phyloP scores from a whole-genome alignment of 2,113 vertebrate species.

The Pica pica region DNA sequence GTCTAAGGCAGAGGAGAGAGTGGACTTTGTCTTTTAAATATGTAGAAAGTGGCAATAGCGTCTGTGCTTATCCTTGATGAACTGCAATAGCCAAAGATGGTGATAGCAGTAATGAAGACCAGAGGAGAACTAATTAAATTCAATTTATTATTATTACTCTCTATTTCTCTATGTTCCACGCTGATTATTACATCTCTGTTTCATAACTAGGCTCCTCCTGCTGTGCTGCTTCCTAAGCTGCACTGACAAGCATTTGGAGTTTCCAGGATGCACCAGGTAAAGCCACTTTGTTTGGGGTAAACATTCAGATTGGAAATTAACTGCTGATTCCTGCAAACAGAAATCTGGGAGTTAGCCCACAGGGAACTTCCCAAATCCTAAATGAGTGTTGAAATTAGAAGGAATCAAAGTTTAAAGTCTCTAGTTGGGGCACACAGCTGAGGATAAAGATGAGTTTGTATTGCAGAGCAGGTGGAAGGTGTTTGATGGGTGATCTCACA shows the following conservation, averaged over 20 bases:
- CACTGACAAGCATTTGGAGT: neutral
- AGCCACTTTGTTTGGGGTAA: neutral
- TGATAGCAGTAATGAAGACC: neutral
- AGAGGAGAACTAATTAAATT: slow-evolving; percentile 33
- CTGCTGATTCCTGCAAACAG: neutral
- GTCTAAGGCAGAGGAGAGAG: neutral
- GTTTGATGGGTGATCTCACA: neutral
- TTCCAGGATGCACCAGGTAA: neutral
- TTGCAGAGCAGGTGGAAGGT: neutral
- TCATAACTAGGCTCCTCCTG: neutral
- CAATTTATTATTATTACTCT: slow-evolving; percentile 38
- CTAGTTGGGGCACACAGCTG: neutral
- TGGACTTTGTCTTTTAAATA: neutral
- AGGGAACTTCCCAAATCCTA: neutral
- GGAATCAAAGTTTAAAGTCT: neutral
- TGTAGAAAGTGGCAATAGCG: neutral
- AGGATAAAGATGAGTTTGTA: neutral
- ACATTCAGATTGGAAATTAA: neutral
- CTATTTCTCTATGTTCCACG: neutral
- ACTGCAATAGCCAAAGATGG: slow-evolving; percentile 7
- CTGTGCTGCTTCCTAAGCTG: neutral
- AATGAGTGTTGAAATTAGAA: neutral
- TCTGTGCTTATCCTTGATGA: neutral
- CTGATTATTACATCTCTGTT: neutral
- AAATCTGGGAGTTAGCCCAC: neutral